Percentiles rank a stretch among this genome's conserved stretches.
Conservation (phyloP, 2,797 vertebrate genomes). For the Merluccius polli region DNA sequence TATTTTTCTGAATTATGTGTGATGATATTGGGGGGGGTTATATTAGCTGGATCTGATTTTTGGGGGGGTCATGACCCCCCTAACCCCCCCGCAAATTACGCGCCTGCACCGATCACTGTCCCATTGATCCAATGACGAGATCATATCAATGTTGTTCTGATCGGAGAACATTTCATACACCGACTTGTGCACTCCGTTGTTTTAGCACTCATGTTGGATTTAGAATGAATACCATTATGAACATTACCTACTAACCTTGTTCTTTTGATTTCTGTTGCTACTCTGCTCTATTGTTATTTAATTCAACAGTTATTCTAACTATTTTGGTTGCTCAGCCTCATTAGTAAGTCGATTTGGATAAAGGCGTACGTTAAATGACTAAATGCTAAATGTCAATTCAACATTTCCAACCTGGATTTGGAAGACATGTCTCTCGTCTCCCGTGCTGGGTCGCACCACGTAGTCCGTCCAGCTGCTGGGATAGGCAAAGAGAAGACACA, state of each 20-base stretch:
- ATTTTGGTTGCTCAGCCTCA: background rate
- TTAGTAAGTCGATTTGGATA: background rate
- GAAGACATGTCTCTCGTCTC: conserved; percentile 93
- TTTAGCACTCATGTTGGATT: background rate
- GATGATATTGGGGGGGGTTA: too few species aligned
- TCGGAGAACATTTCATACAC: background rate
- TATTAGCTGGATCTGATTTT: too few species aligned
- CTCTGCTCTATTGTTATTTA: background rate
- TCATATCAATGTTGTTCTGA: background rate
- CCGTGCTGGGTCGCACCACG: conserved; percentile 94
- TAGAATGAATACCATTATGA: too few species aligned
- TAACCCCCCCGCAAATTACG: too few species aligned
- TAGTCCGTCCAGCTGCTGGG: conserved; percentile 91
- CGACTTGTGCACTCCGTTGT: background rate
- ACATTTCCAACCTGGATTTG: conserved; percentile 88
- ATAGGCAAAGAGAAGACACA: conserved; percentile 16
- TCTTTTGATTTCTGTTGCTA: background rate
- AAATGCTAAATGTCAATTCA: background rate
- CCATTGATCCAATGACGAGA: background rate
- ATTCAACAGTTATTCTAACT: too few species aligned
- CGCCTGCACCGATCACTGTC: too few species aligned
- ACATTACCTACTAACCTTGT: background rate
- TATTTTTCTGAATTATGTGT: too few species aligned
- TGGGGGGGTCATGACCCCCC: too few species aligned
- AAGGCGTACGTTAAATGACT: background rate